Conservation (phyloP, 2,113 vertebrate genomes). For the Mola mola region DNA sequence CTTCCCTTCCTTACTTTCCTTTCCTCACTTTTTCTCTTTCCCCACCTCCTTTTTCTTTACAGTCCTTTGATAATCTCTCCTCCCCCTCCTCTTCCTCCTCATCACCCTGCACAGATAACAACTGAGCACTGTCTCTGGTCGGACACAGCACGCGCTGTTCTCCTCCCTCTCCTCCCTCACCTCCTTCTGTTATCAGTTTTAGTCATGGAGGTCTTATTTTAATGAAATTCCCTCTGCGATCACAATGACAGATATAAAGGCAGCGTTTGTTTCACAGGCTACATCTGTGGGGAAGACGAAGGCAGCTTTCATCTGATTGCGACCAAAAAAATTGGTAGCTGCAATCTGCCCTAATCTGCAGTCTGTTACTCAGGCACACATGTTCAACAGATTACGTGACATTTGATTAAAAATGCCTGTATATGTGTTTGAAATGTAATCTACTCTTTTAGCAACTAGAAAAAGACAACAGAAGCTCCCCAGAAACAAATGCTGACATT, state of each 20-base stretch:
- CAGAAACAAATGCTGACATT: too few relatives aligned
- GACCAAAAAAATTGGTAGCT: constrained; percentile 14
- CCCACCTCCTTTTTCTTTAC: not conserved
- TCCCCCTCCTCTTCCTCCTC: not conserved
- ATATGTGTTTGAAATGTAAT: not conserved
- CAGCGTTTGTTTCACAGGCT: constrained; percentile 28
- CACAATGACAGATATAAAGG: constrained; percentile 46
- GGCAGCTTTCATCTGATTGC: constrained; percentile 46
- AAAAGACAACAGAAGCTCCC: too few relatives aligned
- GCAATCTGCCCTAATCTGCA: constrained; percentile 15
- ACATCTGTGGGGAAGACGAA: constrained; percentile 38
- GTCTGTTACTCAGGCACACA: constrained; percentile 2
- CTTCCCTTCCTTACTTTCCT: not conserved
- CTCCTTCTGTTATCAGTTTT: constrained; percentile 51
- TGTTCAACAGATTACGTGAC: not conserved
- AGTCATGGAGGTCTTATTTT: constrained; percentile 52
- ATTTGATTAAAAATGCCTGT: not conserved
- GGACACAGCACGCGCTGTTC: constrained; percentile 56
- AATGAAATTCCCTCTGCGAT: constrained; percentile 67
- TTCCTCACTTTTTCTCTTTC: not conserved
- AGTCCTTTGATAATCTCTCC: not conserved
- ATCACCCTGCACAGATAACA: constrained; percentile 40
- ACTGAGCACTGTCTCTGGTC: constrained; percentile 45
- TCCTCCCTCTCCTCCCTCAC: constrained; percentile 14
- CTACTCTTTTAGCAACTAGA: not conserved